These are phyloP conservation scores for Puntigrus tetrazona DNA, from an alignment of 2,113 vertebrate genomes.

Conservation along the genomic window DNA sequence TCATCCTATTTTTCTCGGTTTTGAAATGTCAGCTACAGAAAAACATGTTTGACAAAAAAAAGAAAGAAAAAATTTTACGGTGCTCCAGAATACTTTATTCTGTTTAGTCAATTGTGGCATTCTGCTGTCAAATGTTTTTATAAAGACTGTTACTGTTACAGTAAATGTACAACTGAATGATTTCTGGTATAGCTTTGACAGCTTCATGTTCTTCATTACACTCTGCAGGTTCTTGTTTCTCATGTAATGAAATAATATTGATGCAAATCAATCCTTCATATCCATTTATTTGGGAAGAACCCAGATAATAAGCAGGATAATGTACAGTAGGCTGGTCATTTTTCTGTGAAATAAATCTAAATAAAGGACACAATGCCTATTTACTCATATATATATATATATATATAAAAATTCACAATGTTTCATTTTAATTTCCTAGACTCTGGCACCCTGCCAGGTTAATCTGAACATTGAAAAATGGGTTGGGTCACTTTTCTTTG, in stretches of 20 bases:
- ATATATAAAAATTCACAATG: neutral
- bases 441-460: neutral
- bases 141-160: neutral
- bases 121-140: neutral
- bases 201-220: neutral
- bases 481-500: too few species aligned
- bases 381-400: neutral
- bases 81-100: neutral
- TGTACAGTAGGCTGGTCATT: neutral
- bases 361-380: neutral
- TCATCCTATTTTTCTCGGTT: neutral
- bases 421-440: neutral
- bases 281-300: neutral
- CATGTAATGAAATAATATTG: neutral
- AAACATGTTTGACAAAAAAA: neutral
- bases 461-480: too few species aligned
- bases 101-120: neutral
- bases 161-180: neutral
- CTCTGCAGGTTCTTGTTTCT: neutral
- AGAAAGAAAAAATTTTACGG: neutral
- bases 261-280: neutral
- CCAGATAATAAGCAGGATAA: neutral
- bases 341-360: neutral
- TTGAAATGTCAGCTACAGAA: slow-evolving; percentile 5
- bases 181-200: neutral